A percentile compares a stretch with the other conserved stretches of the same genome.
Evolutionary conservation across 2,797 vertebrate genomes (phyloP).

Genomic region (Falco biarmicus): DNA sequence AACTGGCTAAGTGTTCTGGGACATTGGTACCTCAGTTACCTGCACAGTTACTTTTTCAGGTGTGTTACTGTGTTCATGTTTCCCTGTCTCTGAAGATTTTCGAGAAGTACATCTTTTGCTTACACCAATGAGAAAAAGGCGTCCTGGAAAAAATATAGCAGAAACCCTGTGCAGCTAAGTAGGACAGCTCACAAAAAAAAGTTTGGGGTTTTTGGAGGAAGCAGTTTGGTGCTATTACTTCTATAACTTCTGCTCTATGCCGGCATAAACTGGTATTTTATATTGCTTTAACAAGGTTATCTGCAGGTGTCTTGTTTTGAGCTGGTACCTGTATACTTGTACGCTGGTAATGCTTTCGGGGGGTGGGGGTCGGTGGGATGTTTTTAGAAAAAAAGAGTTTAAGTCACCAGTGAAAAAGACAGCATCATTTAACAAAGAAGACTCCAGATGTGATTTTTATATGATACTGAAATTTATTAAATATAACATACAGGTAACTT

Average conservation of each 20-base stretch:
- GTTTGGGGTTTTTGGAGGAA: background rate
- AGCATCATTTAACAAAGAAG: background rate
- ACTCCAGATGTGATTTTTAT: background rate
- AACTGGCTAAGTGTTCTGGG: background rate
- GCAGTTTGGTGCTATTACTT: background rate
- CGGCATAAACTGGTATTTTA: background rate
- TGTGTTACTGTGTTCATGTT: background rate
- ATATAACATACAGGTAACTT: background rate
- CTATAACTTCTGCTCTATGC: background rate
- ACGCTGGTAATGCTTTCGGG: background rate
- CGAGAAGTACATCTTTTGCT: accelerated
- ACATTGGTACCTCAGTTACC: background rate
- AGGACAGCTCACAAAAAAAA: background rate
- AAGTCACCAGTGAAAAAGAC: background rate
- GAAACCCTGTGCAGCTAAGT: background rate
- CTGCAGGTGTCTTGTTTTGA: background rate
- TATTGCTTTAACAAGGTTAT: background rate
- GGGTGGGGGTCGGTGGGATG: too few relatives aligned
- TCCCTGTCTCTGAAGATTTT: background rate
- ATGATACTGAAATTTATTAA: conserved; percentile 57
- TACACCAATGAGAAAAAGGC: background rate
- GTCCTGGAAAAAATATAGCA: background rate
- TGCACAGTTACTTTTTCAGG: background rate
- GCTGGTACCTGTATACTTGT: background rate
- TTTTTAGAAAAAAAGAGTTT: accelerated